A percentile compares a stretch with the other conserved stretches of the same genome.
These are phyloP conservation scores for Pitta sordida DNA, from an alignment of 2,113 vertebrate species.

Conservation along the genomic window DNA sequence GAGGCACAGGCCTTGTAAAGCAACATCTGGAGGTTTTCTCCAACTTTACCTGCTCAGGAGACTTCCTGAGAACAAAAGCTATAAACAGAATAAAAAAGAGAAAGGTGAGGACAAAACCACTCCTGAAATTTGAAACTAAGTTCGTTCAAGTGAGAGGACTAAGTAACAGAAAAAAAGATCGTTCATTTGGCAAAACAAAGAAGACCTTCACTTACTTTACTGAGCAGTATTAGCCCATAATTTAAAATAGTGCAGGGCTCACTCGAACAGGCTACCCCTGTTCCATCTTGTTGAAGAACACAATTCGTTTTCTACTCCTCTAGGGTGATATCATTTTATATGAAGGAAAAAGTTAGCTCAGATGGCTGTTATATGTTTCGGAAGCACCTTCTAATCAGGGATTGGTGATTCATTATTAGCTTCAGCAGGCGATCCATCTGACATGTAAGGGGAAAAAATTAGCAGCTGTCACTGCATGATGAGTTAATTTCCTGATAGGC, in stretches of 20 bases:
- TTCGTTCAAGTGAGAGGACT: constrained; percentile 46
- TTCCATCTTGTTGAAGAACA: constrained; percentile 67
- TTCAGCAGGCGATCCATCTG: constrained; percentile 90
- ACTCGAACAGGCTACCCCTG: constrained; percentile 53
- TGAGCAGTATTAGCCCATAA: constrained; percentile 62
- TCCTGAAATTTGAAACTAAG: constrained; percentile 1
- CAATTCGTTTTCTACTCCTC: constrained; percentile 72
- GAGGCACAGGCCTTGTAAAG: rapidly evolving
- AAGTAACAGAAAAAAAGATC: constrained; percentile 28
- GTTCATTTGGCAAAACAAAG: constrained; percentile 55
- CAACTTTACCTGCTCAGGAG: neutral
- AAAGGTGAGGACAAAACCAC: neutral
- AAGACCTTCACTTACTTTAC: constrained; percentile 64
- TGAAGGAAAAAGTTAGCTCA: constrained; percentile 77
- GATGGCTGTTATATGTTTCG: constrained; percentile 82
- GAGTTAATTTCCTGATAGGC: constrained; percentile 99
- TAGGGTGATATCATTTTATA: constrained; percentile 79
- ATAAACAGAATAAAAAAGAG: neutral
- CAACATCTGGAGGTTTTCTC: neutral
- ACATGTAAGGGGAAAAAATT: constrained; percentile 95
- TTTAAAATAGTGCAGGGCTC: constrained; percentile 62
- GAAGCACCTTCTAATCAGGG: constrained; percentile 90
- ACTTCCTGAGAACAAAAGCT: neutral
- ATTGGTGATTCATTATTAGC: constrained; percentile 94
- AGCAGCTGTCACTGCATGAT: constrained; percentile 95